Evolutionary conservation across 2,888 invertebrate species (phyloP), one percentile per base, ranked within the genome.

Genomic region (Drosophila setosimentum): DNA sequence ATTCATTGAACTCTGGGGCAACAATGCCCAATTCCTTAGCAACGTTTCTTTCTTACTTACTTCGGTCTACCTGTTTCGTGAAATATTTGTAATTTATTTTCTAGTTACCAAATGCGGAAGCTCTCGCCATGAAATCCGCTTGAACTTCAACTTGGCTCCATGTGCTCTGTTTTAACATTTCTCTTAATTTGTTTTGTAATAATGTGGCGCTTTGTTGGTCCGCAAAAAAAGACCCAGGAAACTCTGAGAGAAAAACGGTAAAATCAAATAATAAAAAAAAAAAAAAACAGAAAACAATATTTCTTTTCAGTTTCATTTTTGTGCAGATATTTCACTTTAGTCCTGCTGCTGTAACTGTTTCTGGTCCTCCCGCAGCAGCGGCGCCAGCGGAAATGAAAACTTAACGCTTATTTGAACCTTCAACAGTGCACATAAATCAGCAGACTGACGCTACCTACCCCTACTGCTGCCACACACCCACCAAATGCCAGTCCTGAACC

Each of bases 331-430:
- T 84, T 83, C 69, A 87, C 76, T 77, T 78, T 62, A 69, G 62
- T 62, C 59, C 40, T 54, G 35, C 54, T 54, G 61, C 53, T 67
- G 62, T 57, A 63, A 60, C 78, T 73, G 68, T 60, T 78, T 54
- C 50, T 65, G 64, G 64, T 48, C 53, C 57, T 51, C 50, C 32
- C 48, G 21, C 45, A 27, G 68, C 61, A 40, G 75, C 79, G 89
- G 88, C 87, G 87, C 82, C 90, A 89, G 48, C 90, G 87, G 87
- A 87, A 87, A 87, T 87, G 87, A 87, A 89, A 87, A 89, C 87
- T 87, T 87, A 87, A 87, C 87, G 87, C 90, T 87, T 87, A 87
- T 87, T 87, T 87, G 87, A 87, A 89, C 87, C 87, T 83, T 87
- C 86, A 87, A 88, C 90, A 80, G 87, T 86, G 87, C 88, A 87